Base-by-base conservation (phyloP, 1,140 invertebrate genomes). In the Aradophagus sp. region DNA sequence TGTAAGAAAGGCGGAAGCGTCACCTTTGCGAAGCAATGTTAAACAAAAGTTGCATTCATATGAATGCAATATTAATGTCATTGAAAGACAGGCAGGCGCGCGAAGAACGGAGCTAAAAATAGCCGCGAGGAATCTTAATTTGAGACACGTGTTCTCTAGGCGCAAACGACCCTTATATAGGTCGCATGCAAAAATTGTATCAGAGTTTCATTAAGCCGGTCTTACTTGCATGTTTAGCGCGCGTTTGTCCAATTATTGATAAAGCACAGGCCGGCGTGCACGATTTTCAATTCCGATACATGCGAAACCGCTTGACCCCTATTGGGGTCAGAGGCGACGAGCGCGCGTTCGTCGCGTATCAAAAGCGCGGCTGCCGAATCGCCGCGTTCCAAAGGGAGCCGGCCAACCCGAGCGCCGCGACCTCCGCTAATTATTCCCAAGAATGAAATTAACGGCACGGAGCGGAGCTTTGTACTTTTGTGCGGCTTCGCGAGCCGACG, bases 381-480 rank as follows among this genome's bases (percentile, higher is more conserved):
- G n/a, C 15, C 12, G 13, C 36, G 47, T 63, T 47, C 32, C 48
- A 13, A 31, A 44, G 32, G 32, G n/a, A n/a, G n/a, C n/a, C n/a
- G n/a, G n/a, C n/a, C n/a, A n/a, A n/a, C n/a, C n/a, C 29, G 29
- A 53, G 3, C 32, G 3, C 12, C 15, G 14, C 29, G 12, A 41
- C 36, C 26, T 55, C 17, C 14, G 41, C 48, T 69, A 69, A 69
- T 69, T 69, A 48, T 17, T 32, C 41, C 42, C 16, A 38, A 63
- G 50, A 71, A 66, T 56, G 61, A 67, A 68, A 67, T 73, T 63
- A 71, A 58, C 32, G 38, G 58, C 45, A 56, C 55, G 68, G 73
- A 67, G 76, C 69, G 74, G 68, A 61, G 70, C 52, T 70, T 74
- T 53, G 65, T 71, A 65, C 69, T 66, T 69, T 79, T 70, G 73